Evolutionary conservation across 2,888 invertebrate species (phyloP).

Genomic region (Embidobia sp.): DNA sequence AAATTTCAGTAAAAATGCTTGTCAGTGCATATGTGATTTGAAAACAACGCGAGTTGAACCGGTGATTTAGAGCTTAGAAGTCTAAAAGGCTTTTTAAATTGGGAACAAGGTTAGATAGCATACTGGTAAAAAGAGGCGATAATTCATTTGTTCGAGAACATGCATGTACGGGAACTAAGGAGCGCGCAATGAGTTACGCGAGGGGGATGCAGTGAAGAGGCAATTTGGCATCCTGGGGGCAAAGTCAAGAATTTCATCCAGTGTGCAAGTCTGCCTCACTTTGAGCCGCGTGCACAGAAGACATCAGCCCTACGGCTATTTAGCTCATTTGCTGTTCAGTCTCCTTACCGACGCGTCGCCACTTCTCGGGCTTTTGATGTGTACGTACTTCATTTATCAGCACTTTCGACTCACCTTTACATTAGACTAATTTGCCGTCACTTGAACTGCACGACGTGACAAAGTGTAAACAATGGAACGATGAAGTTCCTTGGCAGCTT

Average conservation of each 20-base stretch:
- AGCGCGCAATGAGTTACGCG: slow-evolving; percentile 47
- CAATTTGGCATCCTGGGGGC: slow-evolving; percentile 70
- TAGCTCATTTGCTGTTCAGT: slow-evolving; percentile 68
- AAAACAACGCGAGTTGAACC: too few relatives aligned
- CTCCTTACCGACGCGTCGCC: slow-evolving; percentile 45
- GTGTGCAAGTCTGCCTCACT: slow-evolving; percentile 58
- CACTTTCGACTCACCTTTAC: slow-evolving; percentile 46
- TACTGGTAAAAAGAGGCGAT: slow-evolving; percentile 34
- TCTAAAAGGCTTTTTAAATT: too few relatives aligned
- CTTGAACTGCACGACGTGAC: slow-evolving; percentile 31
- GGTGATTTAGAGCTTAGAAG: too few relatives aligned
- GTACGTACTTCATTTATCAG: slow-evolving; percentile 45
- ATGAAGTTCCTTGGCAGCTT: slow-evolving; percentile 9
- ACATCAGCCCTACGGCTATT: slow-evolving; percentile 66
- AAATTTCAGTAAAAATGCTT: too few relatives aligned
- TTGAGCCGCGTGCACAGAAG: slow-evolving; percentile 61
- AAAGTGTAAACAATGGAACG: slow-evolving; percentile 41
- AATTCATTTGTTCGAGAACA: slow-evolving; percentile 45
- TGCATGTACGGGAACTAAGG: slow-evolving; percentile 37
- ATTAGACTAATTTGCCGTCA: slow-evolving; percentile 54
- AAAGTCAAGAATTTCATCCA: slow-evolving; percentile 71
- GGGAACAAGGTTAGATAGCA: neutral
- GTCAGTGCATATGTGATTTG: too few relatives aligned
- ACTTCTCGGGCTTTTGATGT: slow-evolving; percentile 49
- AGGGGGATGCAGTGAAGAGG: slow-evolving; percentile 65